phyloP scores from a whole-genome alignment of 2,797 vertebrate genomes.

The Thripadectes ignobilis region DNA sequence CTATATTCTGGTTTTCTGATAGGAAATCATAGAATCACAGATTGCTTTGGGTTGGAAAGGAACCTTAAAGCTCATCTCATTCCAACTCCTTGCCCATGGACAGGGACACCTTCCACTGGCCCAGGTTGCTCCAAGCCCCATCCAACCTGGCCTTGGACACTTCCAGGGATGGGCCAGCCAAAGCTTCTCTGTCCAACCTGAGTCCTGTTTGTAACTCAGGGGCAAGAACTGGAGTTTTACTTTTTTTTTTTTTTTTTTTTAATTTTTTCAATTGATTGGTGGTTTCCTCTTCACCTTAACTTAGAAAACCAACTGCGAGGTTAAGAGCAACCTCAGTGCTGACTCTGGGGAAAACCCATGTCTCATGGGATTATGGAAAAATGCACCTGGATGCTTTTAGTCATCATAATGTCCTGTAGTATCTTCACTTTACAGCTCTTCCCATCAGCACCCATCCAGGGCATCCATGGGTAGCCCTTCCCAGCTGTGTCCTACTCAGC shows the following conservation, averaged over 20 bases:
- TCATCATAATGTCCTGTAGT: accelerated
- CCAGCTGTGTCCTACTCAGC: neutral
- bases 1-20: neutral
- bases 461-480: neutral
- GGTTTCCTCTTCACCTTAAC: neutral
- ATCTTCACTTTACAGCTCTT: neutral
- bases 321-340: neutral
- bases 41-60: neutral
- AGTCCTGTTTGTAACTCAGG: neutral
- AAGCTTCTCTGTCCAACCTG: neutral
- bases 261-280: accelerated
- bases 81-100: too few relatives aligned
- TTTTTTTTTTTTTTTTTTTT: too few relatives aligned
- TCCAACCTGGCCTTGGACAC: neutral
- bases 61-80: too few relatives aligned
- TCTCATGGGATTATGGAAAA: neutral
- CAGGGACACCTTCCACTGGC: neutral
- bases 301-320: neutral
- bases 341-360: neutral
- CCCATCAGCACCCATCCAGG: neutral
- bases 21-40: neutral
- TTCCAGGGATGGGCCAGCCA: neutral
- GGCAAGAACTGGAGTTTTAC: neutral
- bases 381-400: neutral
- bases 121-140: neutral